phyloP scores from a whole-genome alignment of 2,113 vertebrate genomes.

The Protobothrops flavoviridis region DNA sequence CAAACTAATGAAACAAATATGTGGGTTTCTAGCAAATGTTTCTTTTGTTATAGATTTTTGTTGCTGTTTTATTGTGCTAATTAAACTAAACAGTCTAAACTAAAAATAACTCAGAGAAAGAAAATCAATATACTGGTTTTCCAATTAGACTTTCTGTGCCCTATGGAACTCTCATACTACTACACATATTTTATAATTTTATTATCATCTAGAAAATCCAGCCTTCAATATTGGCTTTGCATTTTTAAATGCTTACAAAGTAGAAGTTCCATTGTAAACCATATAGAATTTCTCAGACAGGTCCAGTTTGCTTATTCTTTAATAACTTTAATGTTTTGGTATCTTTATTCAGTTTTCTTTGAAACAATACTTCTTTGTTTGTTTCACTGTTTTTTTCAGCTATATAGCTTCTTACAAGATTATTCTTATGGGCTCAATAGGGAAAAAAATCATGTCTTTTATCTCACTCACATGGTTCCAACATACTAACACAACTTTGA shows the following conservation, averaged over 20 bases:
- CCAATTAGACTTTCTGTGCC: not conserved
- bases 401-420: not conserved
- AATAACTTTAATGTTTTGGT: not conserved
- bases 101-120: not conserved
- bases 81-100: not conserved
- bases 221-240: not conserved
- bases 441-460: not conserved
- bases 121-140: not conserved
- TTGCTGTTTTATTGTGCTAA: not conserved
- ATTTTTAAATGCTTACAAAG: not conserved
- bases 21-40: not conserved
- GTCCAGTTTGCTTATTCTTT: not conserved
- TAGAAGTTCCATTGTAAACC: not conserved
- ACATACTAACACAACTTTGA: not conserved
- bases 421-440: not conserved
- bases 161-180: constrained; percentile 22
- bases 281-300: not conserved
- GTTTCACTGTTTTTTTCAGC: not conserved
- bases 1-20: not conserved
- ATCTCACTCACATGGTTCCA: not conserved
- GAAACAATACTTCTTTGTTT: not conserved
- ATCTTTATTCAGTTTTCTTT: not conserved
- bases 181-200: not conserved
- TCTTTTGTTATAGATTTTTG: not conserved
- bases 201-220: not conserved